Percentiles rank a stretch among this genome's conserved stretches.
phyloP scores from a whole-genome alignment of 2,113 vertebrate genomes.

The Oenanthe oenanthe region DNA sequence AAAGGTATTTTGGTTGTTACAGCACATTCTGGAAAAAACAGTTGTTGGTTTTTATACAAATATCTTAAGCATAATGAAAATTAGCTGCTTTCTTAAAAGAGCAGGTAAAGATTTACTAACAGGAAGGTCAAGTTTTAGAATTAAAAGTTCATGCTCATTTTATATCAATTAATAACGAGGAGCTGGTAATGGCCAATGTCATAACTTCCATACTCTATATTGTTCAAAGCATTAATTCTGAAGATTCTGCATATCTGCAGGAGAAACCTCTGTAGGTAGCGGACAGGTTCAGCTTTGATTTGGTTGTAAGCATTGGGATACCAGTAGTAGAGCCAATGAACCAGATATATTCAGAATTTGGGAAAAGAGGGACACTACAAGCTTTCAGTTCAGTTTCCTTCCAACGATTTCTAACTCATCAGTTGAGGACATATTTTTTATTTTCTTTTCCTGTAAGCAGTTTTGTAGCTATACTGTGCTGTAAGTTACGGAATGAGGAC shows the following conservation, averaged over 20 bases:
- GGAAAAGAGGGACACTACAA: background rate
- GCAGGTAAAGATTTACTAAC: background rate
- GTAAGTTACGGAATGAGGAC: fast-evolving
- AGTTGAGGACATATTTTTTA: background rate
- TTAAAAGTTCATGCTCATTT: background rate
- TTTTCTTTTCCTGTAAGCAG: background rate
- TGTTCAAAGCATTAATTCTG: background rate
- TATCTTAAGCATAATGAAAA: background rate
- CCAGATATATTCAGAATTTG: background rate
- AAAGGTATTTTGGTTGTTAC: background rate
- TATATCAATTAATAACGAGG: background rate
- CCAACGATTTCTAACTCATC: background rate
- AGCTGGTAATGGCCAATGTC: background rate
- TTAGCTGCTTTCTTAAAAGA: background rate
- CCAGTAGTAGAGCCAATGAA: background rate
- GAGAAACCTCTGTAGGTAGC: background rate
- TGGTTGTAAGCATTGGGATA: background rate
- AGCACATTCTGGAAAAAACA: background rate
- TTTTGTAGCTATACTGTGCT: background rate
- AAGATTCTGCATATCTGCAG: background rate
- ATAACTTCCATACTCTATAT: background rate
- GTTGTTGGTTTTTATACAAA: background rate
- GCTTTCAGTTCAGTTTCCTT: background rate
- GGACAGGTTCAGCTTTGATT: background rate
- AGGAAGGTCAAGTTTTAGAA: background rate